These are phyloP conservation scores for Uloborus plumipes DNA, from an alignment of 2,888 invertebrate species.

Conservation along the genomic window DNA sequence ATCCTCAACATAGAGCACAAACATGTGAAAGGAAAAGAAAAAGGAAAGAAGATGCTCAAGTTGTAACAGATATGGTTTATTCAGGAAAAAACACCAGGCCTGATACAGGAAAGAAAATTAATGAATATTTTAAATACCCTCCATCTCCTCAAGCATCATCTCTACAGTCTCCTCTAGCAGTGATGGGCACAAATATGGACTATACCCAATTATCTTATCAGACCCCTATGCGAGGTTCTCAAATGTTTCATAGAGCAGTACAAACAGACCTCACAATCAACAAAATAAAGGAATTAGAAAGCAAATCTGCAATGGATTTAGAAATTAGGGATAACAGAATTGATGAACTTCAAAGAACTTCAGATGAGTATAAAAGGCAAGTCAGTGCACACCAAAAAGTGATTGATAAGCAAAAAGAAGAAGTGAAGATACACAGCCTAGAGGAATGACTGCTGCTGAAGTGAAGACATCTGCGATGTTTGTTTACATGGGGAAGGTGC, in stretches of 20 bases:
- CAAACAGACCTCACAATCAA: constrained; percentile 68
- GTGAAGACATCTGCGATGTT: too few relatives aligned
- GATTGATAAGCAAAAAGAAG: constrained; percentile 95
- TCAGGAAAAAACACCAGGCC: constrained; percentile 68
- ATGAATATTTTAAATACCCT: constrained; percentile 75
- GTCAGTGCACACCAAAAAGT: constrained; percentile 91
- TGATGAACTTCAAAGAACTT: constrained; percentile 89
- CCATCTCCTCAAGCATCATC: constrained; percentile 61
- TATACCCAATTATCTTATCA: constrained; percentile 51
- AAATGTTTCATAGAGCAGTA: constrained; percentile 61
- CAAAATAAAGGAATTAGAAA: constrained; percentile 82
- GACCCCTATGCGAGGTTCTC: constrained; percentile 36
- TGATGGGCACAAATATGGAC: constrained; percentile 49
- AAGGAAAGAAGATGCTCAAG: constrained; percentile 50
- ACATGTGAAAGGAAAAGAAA: constrained; percentile 53
- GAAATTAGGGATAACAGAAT: constrained; percentile 95
- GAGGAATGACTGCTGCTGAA: too few relatives aligned
- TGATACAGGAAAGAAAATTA: constrained; percentile 87
- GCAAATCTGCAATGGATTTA: constrained; percentile 89
- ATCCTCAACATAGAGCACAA: constrained; percentile 50
- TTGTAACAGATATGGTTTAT: constrained; percentile 40
- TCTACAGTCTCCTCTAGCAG: constrained; percentile 61
- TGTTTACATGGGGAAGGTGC: too few relatives aligned
- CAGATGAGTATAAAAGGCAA: constrained; percentile 95
- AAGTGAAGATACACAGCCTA: too few relatives aligned